A percentile compares a stretch with the other conserved stretches of the same genome.
Conservation (phyloP, 2,797 vertebrate genomes). For the Trachurus trachurus region DNA sequence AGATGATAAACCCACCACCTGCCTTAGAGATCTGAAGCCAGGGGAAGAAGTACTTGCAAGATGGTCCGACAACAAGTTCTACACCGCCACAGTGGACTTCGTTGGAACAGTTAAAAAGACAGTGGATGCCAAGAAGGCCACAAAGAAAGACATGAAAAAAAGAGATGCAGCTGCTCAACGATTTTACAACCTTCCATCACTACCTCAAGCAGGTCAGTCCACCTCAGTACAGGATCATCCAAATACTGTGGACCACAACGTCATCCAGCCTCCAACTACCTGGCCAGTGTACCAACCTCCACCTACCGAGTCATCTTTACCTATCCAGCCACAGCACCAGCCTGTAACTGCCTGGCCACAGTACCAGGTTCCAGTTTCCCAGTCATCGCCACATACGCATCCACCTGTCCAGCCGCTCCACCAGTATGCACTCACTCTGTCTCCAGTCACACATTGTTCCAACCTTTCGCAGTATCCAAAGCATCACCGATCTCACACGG, state of each 20-base stretch:
- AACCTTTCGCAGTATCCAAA: not conserved
- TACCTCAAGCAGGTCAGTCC: constrained; percentile 36
- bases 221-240: constrained; percentile 27
- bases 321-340: too few species aligned
- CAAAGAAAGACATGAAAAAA: constrained; percentile 34
- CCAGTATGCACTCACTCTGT: constrained; percentile 9
- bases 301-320: too few species aligned
- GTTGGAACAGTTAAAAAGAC: constrained; percentile 21
- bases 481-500: constrained; percentile 20
- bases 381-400: constrained; percentile 3
- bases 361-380: too few species aligned
- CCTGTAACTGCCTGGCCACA: too few species aligned
- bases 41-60: constrained; percentile 37
- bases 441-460: constrained; percentile 8
- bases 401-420: constrained; percentile 5
- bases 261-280: constrained; percentile 6
- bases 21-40: constrained; percentile 40
- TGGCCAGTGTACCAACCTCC: not conserved
- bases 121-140: constrained; percentile 31
- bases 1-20: constrained; percentile 34
- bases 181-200: constrained; percentile 32
- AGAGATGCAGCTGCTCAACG: constrained; percentile 20
- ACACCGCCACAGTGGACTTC: constrained; percentile 34
- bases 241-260: constrained; percentile 1
- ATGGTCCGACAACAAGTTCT: constrained; percentile 54